Conservation (phyloP, 2,797 vertebrate species). For the Trachurus trachurus region DNA sequence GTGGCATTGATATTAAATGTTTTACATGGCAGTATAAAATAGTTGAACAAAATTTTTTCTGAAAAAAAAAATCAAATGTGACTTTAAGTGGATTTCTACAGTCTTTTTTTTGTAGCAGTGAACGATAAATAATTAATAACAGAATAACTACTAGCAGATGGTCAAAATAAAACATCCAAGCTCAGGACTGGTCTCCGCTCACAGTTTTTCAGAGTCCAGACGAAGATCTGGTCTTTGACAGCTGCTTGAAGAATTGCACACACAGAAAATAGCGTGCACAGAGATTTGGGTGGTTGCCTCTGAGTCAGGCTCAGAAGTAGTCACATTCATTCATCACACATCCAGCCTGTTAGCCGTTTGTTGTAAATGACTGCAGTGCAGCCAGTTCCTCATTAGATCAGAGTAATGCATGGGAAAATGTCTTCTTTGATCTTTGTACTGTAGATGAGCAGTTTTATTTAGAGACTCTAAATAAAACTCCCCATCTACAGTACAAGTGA, state of each 20-base stretch:
- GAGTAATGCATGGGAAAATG: constrained; percentile 20
- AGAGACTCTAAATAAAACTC: too few relatives aligned
- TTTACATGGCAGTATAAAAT: not conserved
- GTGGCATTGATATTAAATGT: not conserved
- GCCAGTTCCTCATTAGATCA: constrained; percentile 31
- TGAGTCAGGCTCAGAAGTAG: constrained; percentile 16
- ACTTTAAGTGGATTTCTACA: not conserved
- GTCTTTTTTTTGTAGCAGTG: not conserved
- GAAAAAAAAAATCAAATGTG: not conserved
- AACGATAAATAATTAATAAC: constrained; percentile 2
- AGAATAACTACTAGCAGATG: constrained; percentile 18
- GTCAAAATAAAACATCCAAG: constrained; percentile 11
- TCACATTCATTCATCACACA: constrained; percentile 33
- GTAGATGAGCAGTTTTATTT: not conserved
- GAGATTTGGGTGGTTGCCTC: constrained; percentile 11
- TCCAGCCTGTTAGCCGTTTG: constrained; percentile 1
- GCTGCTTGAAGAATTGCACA: constrained; percentile 7
- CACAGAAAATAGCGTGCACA: not conserved
- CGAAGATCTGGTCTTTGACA: constrained; percentile 20
- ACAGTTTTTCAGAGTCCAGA: constrained; percentile 5
- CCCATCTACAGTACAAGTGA: too few relatives aligned
- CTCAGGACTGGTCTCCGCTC: not conserved
- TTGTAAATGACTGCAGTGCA: constrained; percentile 32
- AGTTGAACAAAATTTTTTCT: not conserved
- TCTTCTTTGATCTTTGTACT: constrained; percentile 15